Base-by-base conservation (phyloP, 2,113 vertebrate species). In the Gavialis gangeticus region DNA sequence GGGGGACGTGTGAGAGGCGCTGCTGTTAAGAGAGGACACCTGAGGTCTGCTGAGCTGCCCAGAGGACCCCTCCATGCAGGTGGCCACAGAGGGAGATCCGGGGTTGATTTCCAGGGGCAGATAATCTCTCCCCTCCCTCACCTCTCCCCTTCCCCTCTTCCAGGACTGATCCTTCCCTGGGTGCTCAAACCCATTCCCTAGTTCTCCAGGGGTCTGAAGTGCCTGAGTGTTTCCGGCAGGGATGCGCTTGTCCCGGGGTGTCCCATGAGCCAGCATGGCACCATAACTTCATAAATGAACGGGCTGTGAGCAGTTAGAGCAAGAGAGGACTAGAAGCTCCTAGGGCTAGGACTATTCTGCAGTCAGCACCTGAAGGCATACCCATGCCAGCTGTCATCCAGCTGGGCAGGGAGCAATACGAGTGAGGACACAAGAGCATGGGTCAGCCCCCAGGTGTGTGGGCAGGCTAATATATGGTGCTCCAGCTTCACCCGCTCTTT, bases 251-350 rank as follows among this genome's bases (percentile, higher is more conserved):
- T 67, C 0, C 1, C 3, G 73, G 78, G 57, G 55, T 55, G 13
- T 22, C 55, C 6, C 1, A 2, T 57, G 82, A 63, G 8, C 10
- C 1, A 2, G 12, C 54, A 22, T 5, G 3, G 24, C 28, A 55
- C 27, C 10, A 10, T 16, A 4, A 7, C 64, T 16, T 67, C 64
- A 14, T 17, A 10, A 67, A 17, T 8, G 30, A 15, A 27, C 28
- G 28, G 28, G 64, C 4, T 30, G 64, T 67, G 64, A n/a, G 28
- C 25, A 67, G 64, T n/a, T 27, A 67, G 30, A 67, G n/a, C 17
- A 66, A 28, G 64, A n/a, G 15, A 27, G 28, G 64, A 66, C 5
- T 14, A 7, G 15, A 14, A 66, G 64, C 64, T 28, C 16, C 63
- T n/a, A 15, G 12, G 63, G 7, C 63, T n/a, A 67, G 28, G 46